These are phyloP conservation scores for Theocolax elegans DNA, from an alignment of 1,140 invertebrate genomes.

Conservation along the genomic window DNA sequence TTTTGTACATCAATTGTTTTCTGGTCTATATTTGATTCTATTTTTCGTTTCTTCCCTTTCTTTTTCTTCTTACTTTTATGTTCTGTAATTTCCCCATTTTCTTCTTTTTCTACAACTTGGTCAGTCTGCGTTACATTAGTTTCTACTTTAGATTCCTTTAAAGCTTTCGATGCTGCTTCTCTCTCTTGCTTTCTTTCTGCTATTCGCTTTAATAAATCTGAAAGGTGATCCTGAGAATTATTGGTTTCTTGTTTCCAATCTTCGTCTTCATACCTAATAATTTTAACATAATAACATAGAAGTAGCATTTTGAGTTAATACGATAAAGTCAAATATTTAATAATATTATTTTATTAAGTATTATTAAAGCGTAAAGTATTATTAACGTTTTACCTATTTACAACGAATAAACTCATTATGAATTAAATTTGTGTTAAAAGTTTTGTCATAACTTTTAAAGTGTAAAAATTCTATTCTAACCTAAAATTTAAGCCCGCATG, in stretches of 20 bases:
- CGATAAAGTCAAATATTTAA: background rate
- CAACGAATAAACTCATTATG: slow-evolving; percentile 68
- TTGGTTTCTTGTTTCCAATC: slow-evolving; percentile 55
- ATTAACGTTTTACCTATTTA: slow-evolving; percentile 67
- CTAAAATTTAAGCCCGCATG: too few relatives aligned
- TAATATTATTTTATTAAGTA: background rate
- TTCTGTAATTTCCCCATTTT: slow-evolving; percentile 21
- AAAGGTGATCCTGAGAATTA: slow-evolving; percentile 69
- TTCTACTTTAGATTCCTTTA: slow-evolving; percentile 31
- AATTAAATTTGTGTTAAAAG: too few relatives aligned
- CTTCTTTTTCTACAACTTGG: too few relatives aligned
- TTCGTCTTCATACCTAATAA: slow-evolving; percentile 64
- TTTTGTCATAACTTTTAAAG: too few relatives aligned
- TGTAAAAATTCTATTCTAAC: too few relatives aligned
- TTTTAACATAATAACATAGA: slow-evolving; percentile 33
- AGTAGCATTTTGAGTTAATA: slow-evolving; percentile 19
- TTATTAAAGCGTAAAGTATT: background rate
- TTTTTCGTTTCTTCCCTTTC: slow-evolving; percentile 10
- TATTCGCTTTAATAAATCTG: slow-evolving; percentile 71
- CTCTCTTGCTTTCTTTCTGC: slow-evolving; percentile 67
- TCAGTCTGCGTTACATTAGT: background rate
- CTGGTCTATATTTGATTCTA: background rate
- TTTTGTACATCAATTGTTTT: slow-evolving; percentile 2
- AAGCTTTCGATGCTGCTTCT: slow-evolving; percentile 37
- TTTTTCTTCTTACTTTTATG: slow-evolving; percentile 41